Evolutionary conservation across 1,140 invertebrate genomes (phyloP), one percentile per base, ranked within the genome.

Genomic region (Scaptomyza montana): DNA sequence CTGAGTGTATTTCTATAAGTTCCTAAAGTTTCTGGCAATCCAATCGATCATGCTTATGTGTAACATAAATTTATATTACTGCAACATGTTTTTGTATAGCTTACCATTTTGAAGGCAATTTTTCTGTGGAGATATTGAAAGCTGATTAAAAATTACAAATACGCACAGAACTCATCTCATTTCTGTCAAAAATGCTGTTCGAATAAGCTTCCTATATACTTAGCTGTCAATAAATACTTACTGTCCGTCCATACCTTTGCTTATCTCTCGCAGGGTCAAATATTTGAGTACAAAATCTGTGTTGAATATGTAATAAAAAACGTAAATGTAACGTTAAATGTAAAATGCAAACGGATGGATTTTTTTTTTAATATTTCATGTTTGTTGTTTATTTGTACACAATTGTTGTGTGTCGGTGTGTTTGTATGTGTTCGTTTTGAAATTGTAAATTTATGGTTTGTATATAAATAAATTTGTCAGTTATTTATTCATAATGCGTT

Each of bases 381-480:
- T 43, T 73, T 63, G 19, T 28, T 66, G 49, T 90, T 84, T 68
- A 61, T 64, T 76, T 57, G 63, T 66, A 76, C 82, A 87, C 84
- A 82, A 74, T 87, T 79, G 36, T 77, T 82, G 75, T 84, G 80
- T 79, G 39, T 75, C 5, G 5, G 45, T 79, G 61, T 82, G 55
- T 77, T 46, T 80, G 68, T 65, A 21, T 69, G 61, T 73, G 60
- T 59, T 36, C 33, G 61, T 36, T 69, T 77, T 65, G 61, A 77
- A 77, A 71, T 77, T 67, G 80, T 59, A 77, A 62, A 85, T 64
- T 78, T 79, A 67, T 74, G 30, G 8, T 36, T 68, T 76, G 30
- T 62, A 67, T 89, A 84, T 87, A 89, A 84, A 89, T 87, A 87
- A 79, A 89, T 77, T 76, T 73, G 45, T 67, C 65, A 57, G 62